phyloP scores from a whole-genome alignment of 2,797 vertebrate genomes.

The Ctenopoma kingsleyae region DNA sequence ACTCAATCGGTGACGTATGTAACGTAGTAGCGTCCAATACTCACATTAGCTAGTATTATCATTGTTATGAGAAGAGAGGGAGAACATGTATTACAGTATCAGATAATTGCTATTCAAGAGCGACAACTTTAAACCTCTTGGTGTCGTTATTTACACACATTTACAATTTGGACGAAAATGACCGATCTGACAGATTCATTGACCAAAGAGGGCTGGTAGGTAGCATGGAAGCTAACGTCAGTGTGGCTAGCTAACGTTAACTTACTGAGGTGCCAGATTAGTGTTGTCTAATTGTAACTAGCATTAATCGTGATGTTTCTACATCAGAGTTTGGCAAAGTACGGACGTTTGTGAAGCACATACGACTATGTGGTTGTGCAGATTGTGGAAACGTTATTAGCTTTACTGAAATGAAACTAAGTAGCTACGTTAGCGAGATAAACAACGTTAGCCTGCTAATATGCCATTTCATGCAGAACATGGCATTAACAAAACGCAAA shows the following conservation, averaged over 20 bases:
- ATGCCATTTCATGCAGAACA: slow-evolving; percentile 9
- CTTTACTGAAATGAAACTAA: background rate
- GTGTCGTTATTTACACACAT: slow-evolving; percentile 18
- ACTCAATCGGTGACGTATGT: slow-evolving; percentile 49
- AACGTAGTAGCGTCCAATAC: slow-evolving; percentile 37
- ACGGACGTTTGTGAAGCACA: background rate
- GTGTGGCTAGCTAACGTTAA: slow-evolving; percentile 54
- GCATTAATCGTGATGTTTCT: background rate
- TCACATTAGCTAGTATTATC: slow-evolving; percentile 57
- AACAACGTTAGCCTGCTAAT: slow-evolving; percentile 38
- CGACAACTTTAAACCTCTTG: background rate
- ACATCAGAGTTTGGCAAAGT: background rate
- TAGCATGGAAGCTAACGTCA: slow-evolving; percentile 59
- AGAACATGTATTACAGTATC: slow-evolving; percentile 51
- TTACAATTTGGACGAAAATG: slow-evolving; percentile 75
- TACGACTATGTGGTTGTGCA: rapidly evolving
- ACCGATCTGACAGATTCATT: slow-evolving; percentile 78
- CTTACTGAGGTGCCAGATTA: slow-evolving; percentile 21
- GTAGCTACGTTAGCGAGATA: slow-evolving; percentile 1
- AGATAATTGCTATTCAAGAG: slow-evolving; percentile 48
- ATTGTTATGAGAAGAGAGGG: slow-evolving; percentile 24
- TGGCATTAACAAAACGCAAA: background rate
- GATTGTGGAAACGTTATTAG: background rate
- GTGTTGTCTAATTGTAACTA: slow-evolving; percentile 19
- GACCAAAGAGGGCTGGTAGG: slow-evolving; percentile 87